Evolutionary conservation across 2,888 invertebrate genomes (phyloP).

Genomic region (Poecilus cupreus): DNA sequence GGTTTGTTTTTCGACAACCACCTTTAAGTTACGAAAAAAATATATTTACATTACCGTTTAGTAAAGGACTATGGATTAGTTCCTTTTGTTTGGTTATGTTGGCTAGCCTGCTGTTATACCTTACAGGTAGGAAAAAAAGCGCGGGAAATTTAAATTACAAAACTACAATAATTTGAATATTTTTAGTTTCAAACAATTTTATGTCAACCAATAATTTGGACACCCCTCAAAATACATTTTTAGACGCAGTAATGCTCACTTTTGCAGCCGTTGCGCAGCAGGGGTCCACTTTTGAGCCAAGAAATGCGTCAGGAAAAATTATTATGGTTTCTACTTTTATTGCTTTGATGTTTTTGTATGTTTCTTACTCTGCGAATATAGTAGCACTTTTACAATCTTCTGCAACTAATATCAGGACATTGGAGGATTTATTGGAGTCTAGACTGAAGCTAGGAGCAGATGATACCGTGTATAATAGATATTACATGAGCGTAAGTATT

Average conservation of each 20-base stretch:
- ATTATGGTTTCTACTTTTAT: slow-evolving; percentile 39
- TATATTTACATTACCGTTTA: slow-evolving; percentile 78
- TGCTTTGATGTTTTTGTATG: slow-evolving; percentile 74
- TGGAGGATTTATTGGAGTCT: slow-evolving; percentile 73
- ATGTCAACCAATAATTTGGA: too few species aligned
- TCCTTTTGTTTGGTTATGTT: slow-evolving; percentile 73
- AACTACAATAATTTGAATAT: too few species aligned
- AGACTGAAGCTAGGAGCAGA: slow-evolving; percentile 76
- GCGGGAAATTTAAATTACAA: too few species aligned
- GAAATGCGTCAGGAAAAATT: slow-evolving; percentile 69
- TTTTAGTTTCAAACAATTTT: too few species aligned
- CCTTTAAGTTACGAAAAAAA: slow-evolving; percentile 77
- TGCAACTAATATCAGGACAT: slow-evolving; percentile 73
- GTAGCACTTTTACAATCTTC: slow-evolving; percentile 78
- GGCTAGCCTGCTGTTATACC: slow-evolving; percentile 72
- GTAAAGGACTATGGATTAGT: slow-evolving; percentile 76
- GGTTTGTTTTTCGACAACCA: slow-evolving; percentile 78
- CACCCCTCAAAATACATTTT: neutral
- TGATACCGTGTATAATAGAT: slow-evolving; percentile 72
- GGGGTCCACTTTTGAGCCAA: slow-evolving; percentile 68
- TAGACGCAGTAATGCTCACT: slow-evolving; percentile 64
- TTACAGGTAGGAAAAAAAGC: slow-evolving; percentile 69
- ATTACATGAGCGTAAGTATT: slow-evolving; percentile 78
- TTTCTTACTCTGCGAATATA: slow-evolving; percentile 78
- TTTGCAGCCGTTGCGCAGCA: slow-evolving; percentile 71